These are phyloP conservation scores for Ericerus pela DNA, from an alignment of 1,140 invertebrate genomes.

Conservation along the genomic window DNA sequence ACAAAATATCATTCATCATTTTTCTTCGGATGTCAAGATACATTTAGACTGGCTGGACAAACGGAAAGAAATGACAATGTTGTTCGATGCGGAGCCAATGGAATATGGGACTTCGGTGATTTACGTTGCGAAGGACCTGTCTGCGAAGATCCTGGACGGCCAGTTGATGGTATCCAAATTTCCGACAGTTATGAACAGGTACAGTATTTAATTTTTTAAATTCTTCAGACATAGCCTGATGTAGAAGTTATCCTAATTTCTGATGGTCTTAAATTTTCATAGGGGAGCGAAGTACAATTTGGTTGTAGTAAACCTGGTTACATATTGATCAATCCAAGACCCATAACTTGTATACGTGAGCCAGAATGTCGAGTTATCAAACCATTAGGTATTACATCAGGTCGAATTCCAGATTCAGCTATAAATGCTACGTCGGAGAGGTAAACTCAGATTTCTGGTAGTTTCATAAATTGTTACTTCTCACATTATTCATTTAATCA, in stretches of 20 bases:
- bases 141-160: slow-evolving; percentile 85
- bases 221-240: not conserved
- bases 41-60: slow-evolving; percentile 84
- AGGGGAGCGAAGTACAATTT: slow-evolving; percentile 78
- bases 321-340: slow-evolving; percentile 75
- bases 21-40: slow-evolving; percentile 92
- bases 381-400: slow-evolving; percentile 79
- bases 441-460: slow-evolving; percentile 18
- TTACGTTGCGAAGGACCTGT: slow-evolving; percentile 88
- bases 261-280: too few relatives aligned
- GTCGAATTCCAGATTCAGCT: slow-evolving; percentile 83
- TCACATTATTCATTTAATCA: not conserved
- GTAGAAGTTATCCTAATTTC: not conserved
- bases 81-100: slow-evolving; percentile 78
- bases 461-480: too few relatives aligned
- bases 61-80: slow-evolving; percentile 80
- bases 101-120: slow-evolving; percentile 94
- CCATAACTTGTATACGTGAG: slow-evolving; percentile 78
- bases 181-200: slow-evolving; percentile 78
- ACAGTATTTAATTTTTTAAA: slow-evolving; percentile 31
- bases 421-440: slow-evolving; percentile 88
- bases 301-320: slow-evolving; percentile 81
- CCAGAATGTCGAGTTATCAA: slow-evolving; percentile 87
- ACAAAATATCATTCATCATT: slow-evolving; percentile 83
- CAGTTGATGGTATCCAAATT: slow-evolving; percentile 76